A percentile compares a stretch with the other conserved stretches of the same genome.
phyloP scores from a whole-genome alignment of 2,888 invertebrate genomes.

The Tricholauxania praeusta region DNA sequence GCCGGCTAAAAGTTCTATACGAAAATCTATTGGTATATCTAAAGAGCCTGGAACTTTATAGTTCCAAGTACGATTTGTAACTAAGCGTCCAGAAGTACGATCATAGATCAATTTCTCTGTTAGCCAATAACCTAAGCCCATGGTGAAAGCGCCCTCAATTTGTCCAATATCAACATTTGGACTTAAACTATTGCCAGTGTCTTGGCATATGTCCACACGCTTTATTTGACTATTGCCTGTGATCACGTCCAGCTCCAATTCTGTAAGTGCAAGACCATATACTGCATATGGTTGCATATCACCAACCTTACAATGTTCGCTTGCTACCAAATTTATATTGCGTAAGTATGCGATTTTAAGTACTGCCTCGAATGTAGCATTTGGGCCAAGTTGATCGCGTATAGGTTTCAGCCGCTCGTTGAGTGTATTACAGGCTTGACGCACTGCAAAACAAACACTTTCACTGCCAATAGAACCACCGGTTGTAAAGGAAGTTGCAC shows the following conservation, averaged over 20 bases:
- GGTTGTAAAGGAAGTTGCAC: conserved; percentile 75
- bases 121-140: conserved; percentile 81
- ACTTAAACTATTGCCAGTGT: conserved; percentile 77
- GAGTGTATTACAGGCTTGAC: conserved; percentile 75
- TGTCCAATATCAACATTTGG: conserved; percentile 80
- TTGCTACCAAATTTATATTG: conserved; percentile 73
- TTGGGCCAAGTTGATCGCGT: conserved; percentile 33
- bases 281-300: conserved; percentile 72
- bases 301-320: conserved; percentile 70
- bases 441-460: conserved; percentile 70
- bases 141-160: conserved; percentile 81
- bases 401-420: conserved; percentile 73
- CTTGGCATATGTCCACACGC: conserved; percentile 79
- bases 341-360: conserved; percentile 69
- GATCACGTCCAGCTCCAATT: conserved; percentile 82
- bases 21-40: conserved; percentile 81
- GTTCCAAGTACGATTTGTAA: conserved; percentile 83
- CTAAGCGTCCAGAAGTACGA: conserved; percentile 73
- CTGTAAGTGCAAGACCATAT: conserved; percentile 74
- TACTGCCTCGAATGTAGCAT: conserved; percentile 71
- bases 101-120: conserved; percentile 77
- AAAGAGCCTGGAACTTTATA: conserved; percentile 81
- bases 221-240: conserved; percentile 78
- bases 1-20: conserved; percentile 76
- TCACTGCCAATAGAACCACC: conserved; percentile 80